phyloP scores from a whole-genome alignment of 2,113 vertebrate species.

The Ptyas mucosa region DNA sequence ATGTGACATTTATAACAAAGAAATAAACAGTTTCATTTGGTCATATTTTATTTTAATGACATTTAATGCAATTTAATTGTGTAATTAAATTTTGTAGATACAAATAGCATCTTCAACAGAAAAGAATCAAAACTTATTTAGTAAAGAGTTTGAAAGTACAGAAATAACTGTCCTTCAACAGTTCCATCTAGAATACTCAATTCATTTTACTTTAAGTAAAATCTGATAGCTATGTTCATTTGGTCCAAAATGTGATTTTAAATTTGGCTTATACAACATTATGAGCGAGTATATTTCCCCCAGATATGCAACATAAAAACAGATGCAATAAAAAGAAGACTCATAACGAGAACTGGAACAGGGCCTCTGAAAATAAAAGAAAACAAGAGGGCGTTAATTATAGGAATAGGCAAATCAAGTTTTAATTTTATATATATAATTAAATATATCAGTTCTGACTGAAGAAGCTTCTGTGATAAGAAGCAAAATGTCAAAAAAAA shows the following conservation, averaged over 20 bases:
- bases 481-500: background rate
- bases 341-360: slow-evolving; percentile 98
- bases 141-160: slow-evolving; percentile 52
- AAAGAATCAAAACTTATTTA: slow-evolving; percentile 42
- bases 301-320: slow-evolving; percentile 99
- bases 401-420: background rate
- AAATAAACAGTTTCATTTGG: slow-evolving; percentile 12
- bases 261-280: slow-evolving; percentile 68
- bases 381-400: slow-evolving; percentile 43
- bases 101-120: slow-evolving; percentile 36
- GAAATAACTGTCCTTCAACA: slow-evolving; percentile 49
- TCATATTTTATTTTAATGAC: slow-evolving; percentile 57
- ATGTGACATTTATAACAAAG: background rate
- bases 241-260: slow-evolving; percentile 88
- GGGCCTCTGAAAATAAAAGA: slow-evolving; percentile 83
- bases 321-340: slow-evolving; percentile 97
- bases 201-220: slow-evolving; percentile 61
- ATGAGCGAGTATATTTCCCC: slow-evolving; percentile 98
- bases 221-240: slow-evolving; percentile 72
- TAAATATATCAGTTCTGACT: background rate
- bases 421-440: background rate
- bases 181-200: slow-evolving; percentile 55
- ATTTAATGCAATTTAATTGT: slow-evolving; percentile 36
- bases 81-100: slow-evolving; percentile 42
- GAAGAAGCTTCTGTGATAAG: background rate